Conservation (phyloP, 2,797 vertebrate genomes). For the Dermochelys coriacea region DNA sequence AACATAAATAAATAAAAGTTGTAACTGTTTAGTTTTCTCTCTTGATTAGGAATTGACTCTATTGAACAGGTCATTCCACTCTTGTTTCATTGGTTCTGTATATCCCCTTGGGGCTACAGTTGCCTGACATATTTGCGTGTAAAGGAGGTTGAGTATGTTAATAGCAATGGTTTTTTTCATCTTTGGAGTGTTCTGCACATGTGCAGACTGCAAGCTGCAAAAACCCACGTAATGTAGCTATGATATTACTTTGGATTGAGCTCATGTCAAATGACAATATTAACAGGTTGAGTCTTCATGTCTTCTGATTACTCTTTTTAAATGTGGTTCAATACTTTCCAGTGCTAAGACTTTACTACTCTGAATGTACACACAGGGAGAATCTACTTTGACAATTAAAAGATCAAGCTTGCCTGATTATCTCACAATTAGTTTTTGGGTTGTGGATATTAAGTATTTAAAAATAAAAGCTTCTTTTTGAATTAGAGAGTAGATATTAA, state of each 20-base stretch:
- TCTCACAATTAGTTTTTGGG: not conserved
- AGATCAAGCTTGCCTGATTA: constrained; percentile 9
- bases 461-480: not conserved
- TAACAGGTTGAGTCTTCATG: constrained; percentile 58
- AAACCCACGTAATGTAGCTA: not conserved
- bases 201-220: not conserved
- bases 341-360: constrained; percentile 14
- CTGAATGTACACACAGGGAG: constrained; percentile 5
- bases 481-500: not conserved
- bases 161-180: constrained; percentile 31
- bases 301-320: constrained; percentile 44
- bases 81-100: constrained; percentile 62
- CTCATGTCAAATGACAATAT: constrained; percentile 48
- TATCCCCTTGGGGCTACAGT: constrained; percentile 58
- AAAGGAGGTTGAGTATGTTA: constrained; percentile 66
- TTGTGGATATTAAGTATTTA: not conserved
- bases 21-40: constrained; percentile 27
- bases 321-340: constrained; percentile 45
- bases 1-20: not conserved
- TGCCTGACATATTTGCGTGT: constrained; percentile 71
- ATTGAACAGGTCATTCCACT: constrained; percentile 42
- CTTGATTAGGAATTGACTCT: constrained; percentile 51
- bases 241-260: constrained; percentile 20
- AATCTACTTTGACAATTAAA: constrained; percentile 27
- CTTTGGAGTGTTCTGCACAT: constrained; percentile 31